These are phyloP conservation scores for Melieria crassipennis DNA, from an alignment of 2,888 invertebrate species.

Conservation along the genomic window DNA sequence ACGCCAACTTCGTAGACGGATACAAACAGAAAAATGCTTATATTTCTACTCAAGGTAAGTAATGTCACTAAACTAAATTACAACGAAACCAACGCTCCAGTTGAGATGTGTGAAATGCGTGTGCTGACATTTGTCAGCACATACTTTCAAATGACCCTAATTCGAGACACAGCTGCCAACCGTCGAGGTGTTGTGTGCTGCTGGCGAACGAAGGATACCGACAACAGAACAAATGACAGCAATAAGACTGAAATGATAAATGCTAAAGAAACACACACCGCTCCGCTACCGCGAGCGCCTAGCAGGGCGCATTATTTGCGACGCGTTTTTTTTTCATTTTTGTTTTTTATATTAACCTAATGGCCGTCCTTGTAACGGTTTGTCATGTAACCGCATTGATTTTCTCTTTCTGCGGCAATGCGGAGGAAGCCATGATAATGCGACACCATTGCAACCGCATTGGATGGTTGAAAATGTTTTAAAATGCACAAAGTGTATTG, in stretches of 20 bases:
- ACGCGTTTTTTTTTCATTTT: too few relatives aligned
- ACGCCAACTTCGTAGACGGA: conserved; percentile 98
- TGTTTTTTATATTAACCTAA: conserved; percentile 25
- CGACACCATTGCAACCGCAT: not conserved
- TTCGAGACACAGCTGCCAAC: not conserved
- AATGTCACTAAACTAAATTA: not conserved
- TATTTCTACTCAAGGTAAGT: conserved; percentile 94
- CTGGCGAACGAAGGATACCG: too few relatives aligned
- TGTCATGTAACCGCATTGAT: conserved; percentile 16
- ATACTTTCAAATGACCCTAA: not conserved
- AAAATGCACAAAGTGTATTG: not conserved
- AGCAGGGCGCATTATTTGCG: too few relatives aligned
- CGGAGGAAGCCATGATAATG: too few relatives aligned
- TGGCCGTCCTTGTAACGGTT: conserved; percentile 43
- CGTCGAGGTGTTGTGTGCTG: too few relatives aligned
- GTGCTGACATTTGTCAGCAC: not conserved
- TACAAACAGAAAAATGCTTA: conserved; percentile 98
- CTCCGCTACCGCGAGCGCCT: too few relatives aligned
- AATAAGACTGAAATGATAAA: too few relatives aligned
- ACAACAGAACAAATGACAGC: too few relatives aligned
- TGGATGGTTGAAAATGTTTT: too few relatives aligned
- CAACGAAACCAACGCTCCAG: not conserved
- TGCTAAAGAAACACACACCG: too few relatives aligned
- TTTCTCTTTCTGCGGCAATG: not conserved
- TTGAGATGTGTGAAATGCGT: not conserved